These are phyloP conservation scores for Pitta sordida DNA, from an alignment of 2,113 vertebrate genomes.

Conservation along the genomic window DNA sequence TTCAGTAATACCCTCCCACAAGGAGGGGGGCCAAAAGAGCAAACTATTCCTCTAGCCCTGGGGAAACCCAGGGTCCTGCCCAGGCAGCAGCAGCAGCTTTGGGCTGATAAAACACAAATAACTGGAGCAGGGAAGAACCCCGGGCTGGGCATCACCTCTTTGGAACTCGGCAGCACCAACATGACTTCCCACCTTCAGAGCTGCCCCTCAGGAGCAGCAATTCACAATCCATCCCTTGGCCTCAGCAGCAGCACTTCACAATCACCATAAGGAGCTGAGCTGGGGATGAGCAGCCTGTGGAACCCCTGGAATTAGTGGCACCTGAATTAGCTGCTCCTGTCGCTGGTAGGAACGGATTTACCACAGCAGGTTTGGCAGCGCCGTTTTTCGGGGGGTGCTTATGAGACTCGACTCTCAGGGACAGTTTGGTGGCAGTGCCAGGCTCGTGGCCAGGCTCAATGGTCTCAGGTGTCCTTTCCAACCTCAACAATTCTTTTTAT, in stretches of 20 bases:
- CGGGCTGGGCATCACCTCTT: too few species aligned
- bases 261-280: not conserved
- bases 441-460: fast-evolving
- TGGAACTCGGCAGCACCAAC: fast-evolving
- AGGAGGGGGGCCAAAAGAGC: not conserved
- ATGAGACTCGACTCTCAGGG: not conserved
- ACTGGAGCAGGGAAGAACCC: not conserved
- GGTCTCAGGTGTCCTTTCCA: not conserved
- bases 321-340: not conserved
- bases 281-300: not conserved
- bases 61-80: not conserved
- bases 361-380: not conserved
- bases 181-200: fast-evolving
- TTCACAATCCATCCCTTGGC: not conserved
- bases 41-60: fast-evolving
- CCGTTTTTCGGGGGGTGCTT: not conserved
- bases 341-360: not conserved
- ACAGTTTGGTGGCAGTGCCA: not conserved
- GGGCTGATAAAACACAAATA: fast-evolving
- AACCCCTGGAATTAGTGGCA: not conserved
- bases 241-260: not conserved
- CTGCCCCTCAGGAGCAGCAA: not conserved
- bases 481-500: fast-evolving
- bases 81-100: not conserved
- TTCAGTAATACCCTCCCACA: fast-evolving